Evolutionary conservation across 1,140 invertebrate species (phyloP), one percentile per base, ranked within the genome.

Genomic region (Polyergus mexicanus): DNA sequence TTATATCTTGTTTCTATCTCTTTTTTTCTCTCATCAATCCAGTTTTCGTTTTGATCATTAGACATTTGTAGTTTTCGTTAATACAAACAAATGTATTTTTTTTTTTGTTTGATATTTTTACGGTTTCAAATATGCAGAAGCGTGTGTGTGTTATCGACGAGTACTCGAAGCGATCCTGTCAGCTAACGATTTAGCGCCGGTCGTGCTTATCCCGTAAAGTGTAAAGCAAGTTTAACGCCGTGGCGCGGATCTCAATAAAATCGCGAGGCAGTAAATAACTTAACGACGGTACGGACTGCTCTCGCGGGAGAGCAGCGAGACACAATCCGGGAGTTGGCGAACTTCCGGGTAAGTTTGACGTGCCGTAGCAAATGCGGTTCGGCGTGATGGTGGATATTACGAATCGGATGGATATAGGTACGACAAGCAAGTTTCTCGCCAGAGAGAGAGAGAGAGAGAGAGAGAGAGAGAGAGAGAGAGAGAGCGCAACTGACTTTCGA

Each of bases 241-340:
- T 38, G 35, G 54, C 38, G 68, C 38, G 68, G 68, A 47, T 83
- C 78, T 83, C 78, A 83, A 74, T 83, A 83, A 83, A 83, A 83
- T 83, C 78, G 78, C 38, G 68, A 44, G 16, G 78, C 78, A 72
- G 68, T 83, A 83, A 83, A 83, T 74, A 83, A 83, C 68, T 72
- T 72, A 72, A 83, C 78, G 78, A 66, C 54, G 63, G 32, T 65
- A 47, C 76, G 25, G 78, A 83, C 78, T 72, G 51, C 51, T 71
- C 78, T 38, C 66, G 54, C 54, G 54, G 56, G 68, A 56, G 47
- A 51, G 16, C 44, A 44, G 11, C 51, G 71, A 58, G 68, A 72
- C 54, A 83, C 78, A 72, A 80, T 51, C 44, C 19, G 32, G n/a
- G 41, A 83, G 71, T 74, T 74, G 35, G 71, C 32, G n/a, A 74